Conservation (phyloP, 2,113 vertebrate species). For the Jaculus jaculus region DNA sequence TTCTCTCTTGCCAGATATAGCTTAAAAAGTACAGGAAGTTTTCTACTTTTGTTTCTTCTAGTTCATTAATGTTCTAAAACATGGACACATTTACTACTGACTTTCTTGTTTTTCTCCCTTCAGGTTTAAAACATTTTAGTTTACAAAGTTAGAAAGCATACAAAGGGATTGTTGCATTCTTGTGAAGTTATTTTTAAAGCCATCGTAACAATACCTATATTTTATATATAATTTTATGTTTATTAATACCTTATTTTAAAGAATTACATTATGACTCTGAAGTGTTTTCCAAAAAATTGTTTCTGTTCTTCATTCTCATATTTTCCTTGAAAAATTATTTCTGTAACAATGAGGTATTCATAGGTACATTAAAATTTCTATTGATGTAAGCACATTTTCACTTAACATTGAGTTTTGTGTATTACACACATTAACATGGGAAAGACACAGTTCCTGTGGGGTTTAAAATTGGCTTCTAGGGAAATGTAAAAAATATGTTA, state of each 20-base stretch:
- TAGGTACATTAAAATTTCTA: neutral
- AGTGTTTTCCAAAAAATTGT: neutral
- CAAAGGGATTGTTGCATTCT: neutral
- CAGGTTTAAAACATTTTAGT: neutral
- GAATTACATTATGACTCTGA: neutral
- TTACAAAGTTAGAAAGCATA: neutral
- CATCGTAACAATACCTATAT: neutral
- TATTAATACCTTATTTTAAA: neutral
- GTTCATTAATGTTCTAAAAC: neutral
- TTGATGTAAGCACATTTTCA: constrained; percentile 8
- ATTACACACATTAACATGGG: neutral
- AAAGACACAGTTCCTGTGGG: neutral
- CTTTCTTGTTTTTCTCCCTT: neutral
- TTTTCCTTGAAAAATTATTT: neutral
- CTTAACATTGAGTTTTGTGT: neutral
- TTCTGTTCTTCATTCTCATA: neutral
- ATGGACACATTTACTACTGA: neutral
- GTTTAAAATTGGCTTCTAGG: neutral
- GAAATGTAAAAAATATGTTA: neutral
- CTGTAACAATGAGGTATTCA: neutral
- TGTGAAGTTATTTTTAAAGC: constrained; percentile 21
- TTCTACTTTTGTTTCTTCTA: neutral
- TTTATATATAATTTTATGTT: neutral
- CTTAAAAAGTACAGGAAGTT: neutral
- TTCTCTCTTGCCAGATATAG: neutral